Base-by-base conservation (phyloP, 2,113 vertebrate species). In the Megatriorchis doriae region DNA sequence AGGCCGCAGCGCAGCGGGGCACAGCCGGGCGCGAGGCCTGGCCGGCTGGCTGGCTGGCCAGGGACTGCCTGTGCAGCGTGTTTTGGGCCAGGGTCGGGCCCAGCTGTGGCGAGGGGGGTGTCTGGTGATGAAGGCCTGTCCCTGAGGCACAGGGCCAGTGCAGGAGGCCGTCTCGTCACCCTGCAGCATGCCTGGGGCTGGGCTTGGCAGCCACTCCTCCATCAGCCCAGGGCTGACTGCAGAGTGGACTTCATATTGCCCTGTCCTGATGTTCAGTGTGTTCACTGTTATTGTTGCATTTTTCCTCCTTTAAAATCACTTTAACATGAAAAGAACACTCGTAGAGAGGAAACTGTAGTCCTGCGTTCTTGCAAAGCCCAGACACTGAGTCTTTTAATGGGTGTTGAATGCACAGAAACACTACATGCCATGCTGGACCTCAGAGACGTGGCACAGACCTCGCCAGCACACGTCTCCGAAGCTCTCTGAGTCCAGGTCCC, bases 101-200 rank as follows among this genome's bases (percentile, higher is more conserved):
- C 27, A 18, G 65, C 36, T 63, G 61, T 67, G 47, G 45, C 1
- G 4, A 43, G 9, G 13, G 20, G 26, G 10, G 4, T 34, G n/a
- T 20, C 62, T 13, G 0, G 29, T 8, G 7, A 36, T 12, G 23
- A 34, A 40, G 13, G 12, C 29, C 59, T 66, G 55, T 32, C 38
- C 56, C 18, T 7, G n/a, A 50, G 38, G 32, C 17, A 2, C 0
- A 0, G 32, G 52, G 42, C 16, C n/a, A 11, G 38, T 1, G 3
- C 12, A 15, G 53, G 59, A 94, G n/a, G 55, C n/a, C 36, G 0
- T 16, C 29, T 63, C 14, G 0, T 34, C 1, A 1, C 17, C 48
- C 45, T 16, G 19, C 68, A 43, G 34, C 3, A 0, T 9, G 31
- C 11, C 34, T 11, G 8, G 18, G 31, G 9, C 53, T 3, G 1